These are phyloP conservation scores for Dendrolimus pini DNA, from an alignment of 2,888 invertebrate species.

Conservation along the genomic window DNA sequence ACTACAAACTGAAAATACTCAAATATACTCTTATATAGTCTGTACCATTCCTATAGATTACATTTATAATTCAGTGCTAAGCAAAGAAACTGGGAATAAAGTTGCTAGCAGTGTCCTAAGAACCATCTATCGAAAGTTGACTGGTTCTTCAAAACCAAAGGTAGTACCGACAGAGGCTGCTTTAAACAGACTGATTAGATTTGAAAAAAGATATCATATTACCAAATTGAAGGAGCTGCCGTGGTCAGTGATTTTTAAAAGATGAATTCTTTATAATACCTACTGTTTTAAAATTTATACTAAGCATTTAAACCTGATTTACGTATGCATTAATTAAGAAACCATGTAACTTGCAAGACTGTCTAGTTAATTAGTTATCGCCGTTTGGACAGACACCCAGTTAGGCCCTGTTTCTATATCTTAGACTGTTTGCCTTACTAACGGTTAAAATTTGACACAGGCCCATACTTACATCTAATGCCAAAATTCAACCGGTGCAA, in stretches of 20 bases:
- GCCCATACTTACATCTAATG: too few relatives aligned
- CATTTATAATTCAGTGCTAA: conserved; percentile 47
- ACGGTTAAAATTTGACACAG: too few relatives aligned
- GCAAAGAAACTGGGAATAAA: conserved; percentile 23
- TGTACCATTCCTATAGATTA: conserved; percentile 52
- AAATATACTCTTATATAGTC: conserved; percentile 54
- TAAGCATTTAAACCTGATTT: too few relatives aligned
- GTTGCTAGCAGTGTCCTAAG: conserved; percentile 23
- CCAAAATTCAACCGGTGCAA: too few relatives aligned
- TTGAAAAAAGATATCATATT: conserved; percentile 43
- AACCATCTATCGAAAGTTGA: conserved; percentile 17
- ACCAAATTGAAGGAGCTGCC: conserved; percentile 46
- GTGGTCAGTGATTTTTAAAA: conserved; percentile 62
- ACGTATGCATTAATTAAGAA: too few relatives aligned
- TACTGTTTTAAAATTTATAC: too few relatives aligned
- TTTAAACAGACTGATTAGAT: conserved; percentile 25
- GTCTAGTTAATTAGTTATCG: too few relatives aligned
- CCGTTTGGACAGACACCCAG: too few relatives aligned
- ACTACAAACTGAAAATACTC: conserved; percentile 29
- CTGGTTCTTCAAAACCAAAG: conserved; percentile 20
- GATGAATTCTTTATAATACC: conserved; percentile 16
- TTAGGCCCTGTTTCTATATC: too few relatives aligned
- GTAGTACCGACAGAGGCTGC: conserved; percentile 20
- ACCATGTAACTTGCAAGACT: too few relatives aligned
- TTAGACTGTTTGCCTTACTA: too few relatives aligned